phyloP scores from a whole-genome alignment of 1,140 invertebrate genomes.

The Brachystomella parvula region DNA sequence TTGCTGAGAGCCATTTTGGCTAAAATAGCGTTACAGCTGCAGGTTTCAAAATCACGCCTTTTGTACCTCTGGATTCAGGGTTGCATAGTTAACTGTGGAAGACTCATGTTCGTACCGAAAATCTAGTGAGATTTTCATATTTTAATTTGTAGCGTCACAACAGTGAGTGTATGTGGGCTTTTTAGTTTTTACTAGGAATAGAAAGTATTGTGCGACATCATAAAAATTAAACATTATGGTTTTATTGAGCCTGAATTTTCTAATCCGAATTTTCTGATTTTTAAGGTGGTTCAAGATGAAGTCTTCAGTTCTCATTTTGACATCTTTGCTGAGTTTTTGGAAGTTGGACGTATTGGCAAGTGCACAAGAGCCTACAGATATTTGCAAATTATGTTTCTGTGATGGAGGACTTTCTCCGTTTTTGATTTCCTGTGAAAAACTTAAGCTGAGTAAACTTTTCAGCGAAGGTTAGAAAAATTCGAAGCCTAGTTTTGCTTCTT shows the following conservation, averaged over 20 bases:
- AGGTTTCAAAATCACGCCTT: too few species aligned
- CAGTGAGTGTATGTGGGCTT: too few species aligned
- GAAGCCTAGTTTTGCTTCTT: too few species aligned
- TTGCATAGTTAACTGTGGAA: too few species aligned
- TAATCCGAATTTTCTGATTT: not conserved
- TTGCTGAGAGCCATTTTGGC: too few species aligned
- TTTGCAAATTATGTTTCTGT: constrained; percentile 15
- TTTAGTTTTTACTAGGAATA: not conserved
- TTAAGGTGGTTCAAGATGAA: too few species aligned
- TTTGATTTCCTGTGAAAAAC: constrained; percentile 4
- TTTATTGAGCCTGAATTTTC: not conserved
- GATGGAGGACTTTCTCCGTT: not conserved
- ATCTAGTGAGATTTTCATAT: too few species aligned
- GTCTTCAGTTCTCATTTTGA: not conserved
- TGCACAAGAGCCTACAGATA: not conserved
- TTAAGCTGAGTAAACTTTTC: not conserved
- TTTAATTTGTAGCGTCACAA: too few species aligned
- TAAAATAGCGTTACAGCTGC: too few species aligned
- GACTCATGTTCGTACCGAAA: too few species aligned
- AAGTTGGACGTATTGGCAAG: not conserved
- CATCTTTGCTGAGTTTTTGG: not conserved
- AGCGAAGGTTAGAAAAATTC: too few species aligned
- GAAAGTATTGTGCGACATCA: not conserved
- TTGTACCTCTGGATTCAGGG: too few species aligned
- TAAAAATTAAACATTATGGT: not conserved